These are phyloP conservation scores for Canis aureus DNA, from an alignment of 2,113 vertebrate species.

Conservation along the genomic window DNA sequence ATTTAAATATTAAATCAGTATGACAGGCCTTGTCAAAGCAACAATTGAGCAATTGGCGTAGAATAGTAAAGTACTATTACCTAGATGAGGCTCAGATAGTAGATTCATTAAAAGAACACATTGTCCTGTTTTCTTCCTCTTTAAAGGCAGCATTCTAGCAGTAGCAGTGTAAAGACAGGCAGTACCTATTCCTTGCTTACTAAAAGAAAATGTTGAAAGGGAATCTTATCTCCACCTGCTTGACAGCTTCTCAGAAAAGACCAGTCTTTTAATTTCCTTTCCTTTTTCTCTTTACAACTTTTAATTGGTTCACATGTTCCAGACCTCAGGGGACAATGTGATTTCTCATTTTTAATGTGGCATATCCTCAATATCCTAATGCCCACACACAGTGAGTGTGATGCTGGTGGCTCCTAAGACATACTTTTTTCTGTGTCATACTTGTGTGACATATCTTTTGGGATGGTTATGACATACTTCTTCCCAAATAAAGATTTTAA, in stretches of 20 bases:
- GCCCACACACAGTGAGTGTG: neutral
- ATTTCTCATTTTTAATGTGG: slow-evolving; percentile 39
- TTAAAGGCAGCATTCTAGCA: slow-evolving; percentile 55
- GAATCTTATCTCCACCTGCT: slow-evolving; percentile 1
- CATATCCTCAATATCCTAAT: neutral
- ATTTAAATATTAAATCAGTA: slow-evolving; percentile 65
- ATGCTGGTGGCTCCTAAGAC: neutral
- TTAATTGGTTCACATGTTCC: slow-evolving; percentile 36
- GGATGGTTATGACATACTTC: neutral
- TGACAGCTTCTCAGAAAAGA: slow-evolving; percentile 61
- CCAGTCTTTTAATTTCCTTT: slow-evolving; percentile 49
- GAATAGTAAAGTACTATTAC: slow-evolving; percentile 11
- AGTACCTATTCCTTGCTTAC: neutral
- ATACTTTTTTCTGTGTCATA: neutral
- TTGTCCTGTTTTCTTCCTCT: neutral
- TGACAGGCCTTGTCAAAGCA: slow-evolving; percentile 62
- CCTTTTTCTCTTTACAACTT: slow-evolving; percentile 48
- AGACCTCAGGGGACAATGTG: slow-evolving; percentile 30
- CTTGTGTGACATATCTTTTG: neutral
- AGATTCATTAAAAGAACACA: slow-evolving; percentile 55
- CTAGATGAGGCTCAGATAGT: neutral
- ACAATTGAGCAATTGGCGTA: slow-evolving; percentile 42
- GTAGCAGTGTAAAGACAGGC: neutral
- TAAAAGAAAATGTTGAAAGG: slow-evolving; percentile 45
- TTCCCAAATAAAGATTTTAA: slow-evolving; percentile 20